Percentiles rank a stretch among this genome's conserved stretches.
Evolutionary conservation across 2,113 vertebrate species (phyloP).

Genomic region (Prunella fulvescens): DNA sequence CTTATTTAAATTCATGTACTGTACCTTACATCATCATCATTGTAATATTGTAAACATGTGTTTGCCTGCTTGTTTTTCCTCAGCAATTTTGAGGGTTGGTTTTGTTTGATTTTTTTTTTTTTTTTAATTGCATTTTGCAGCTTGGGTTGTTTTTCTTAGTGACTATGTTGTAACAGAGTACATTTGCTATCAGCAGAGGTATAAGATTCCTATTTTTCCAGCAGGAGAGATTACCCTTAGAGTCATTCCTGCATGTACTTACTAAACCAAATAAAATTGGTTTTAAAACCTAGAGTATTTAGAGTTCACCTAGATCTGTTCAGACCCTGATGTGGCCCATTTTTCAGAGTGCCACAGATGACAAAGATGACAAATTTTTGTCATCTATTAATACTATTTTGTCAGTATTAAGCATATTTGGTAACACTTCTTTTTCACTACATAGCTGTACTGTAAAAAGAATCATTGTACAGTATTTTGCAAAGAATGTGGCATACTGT

Average conservation of each 20-base stretch:
- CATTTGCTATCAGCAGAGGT: background rate
- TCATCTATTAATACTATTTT: no score
- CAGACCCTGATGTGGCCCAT: background rate
- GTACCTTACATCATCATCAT: rapidly evolving
- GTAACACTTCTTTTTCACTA: background rate
- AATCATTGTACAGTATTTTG: background rate
- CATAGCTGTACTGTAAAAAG: background rate
- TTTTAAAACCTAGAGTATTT: background rate
- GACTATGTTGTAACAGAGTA: background rate
- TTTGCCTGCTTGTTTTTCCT: background rate
- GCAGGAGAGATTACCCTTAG: background rate
- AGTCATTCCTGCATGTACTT: background rate
- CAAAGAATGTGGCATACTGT: background rate
- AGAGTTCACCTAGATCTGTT: background rate
- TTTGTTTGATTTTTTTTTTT: background rate
- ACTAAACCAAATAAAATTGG: background rate
- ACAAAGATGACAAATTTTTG: background rate
- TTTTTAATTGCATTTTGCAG: background rate
- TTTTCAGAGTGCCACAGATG: background rate
- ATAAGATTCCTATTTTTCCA: background rate
- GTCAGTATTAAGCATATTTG: background rate
- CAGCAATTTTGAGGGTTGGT: background rate
- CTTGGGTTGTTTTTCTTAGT: background rate
- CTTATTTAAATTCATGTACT: background rate
- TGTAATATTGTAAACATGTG: background rate